phyloP scores from a whole-genome alignment of 2,888 invertebrate species.

The Leucoptera coffeella region DNA sequence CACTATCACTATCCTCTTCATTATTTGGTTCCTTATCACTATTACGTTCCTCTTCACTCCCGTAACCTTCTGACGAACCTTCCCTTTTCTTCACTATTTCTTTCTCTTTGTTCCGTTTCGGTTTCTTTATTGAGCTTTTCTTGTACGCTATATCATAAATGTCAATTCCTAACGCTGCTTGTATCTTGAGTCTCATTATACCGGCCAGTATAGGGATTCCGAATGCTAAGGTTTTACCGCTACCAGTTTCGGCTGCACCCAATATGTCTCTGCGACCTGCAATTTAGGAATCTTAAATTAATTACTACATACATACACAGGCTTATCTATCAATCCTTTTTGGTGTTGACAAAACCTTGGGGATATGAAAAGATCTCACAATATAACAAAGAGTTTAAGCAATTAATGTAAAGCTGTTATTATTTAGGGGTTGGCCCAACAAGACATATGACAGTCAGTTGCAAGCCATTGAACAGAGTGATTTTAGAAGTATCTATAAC shows the following conservation, averaged over 20 bases:
- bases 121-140: slow-evolving; percentile 20
- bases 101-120: slow-evolving; percentile 7
- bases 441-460: too few species aligned
- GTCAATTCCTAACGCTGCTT: slow-evolving; percentile 22
- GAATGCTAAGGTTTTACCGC: slow-evolving; percentile 97
- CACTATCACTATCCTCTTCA: slow-evolving; percentile 5
- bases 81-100: slow-evolving; percentile 11
- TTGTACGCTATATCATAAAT: slow-evolving; percentile 34
- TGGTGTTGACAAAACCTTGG: too few species aligned
- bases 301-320: too few species aligned
- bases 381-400: too few species aligned
- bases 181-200: slow-evolving; percentile 65
- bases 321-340: too few species aligned
- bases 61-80: slow-evolving; percentile 34
- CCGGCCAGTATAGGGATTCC: slow-evolving; percentile 88
- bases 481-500: too few species aligned
- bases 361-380: too few species aligned
- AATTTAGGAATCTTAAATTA: too few species aligned
- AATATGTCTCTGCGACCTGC: slow-evolving; percentile 78
- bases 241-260: slow-evolving; percentile 99
- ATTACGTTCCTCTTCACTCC: slow-evolving; percentile 13
- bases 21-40: slow-evolving; percentile 4
- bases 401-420: too few species aligned
- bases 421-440: too few species aligned
- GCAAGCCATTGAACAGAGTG: too few species aligned